Percentiles rank a stretch among this genome's conserved stretches.
Conservation (phyloP, 2,113 vertebrate species). For the Microcebus ravelobensis region DNA sequence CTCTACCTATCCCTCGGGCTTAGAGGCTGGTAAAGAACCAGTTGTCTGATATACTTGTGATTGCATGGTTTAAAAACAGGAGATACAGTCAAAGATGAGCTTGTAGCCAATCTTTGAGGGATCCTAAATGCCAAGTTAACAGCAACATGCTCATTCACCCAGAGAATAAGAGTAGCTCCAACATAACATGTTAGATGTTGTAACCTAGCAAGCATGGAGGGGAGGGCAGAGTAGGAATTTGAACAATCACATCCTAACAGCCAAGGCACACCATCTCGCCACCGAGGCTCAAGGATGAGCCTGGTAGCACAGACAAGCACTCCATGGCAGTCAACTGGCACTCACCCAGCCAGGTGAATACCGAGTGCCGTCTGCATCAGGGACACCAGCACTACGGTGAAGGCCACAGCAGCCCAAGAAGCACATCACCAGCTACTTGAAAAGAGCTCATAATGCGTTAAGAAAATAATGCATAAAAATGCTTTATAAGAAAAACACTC, state of each 20-base stretch:
- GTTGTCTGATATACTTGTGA: neutral
- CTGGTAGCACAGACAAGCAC: neutral
- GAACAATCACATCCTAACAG: neutral
- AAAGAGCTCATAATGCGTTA: neutral
- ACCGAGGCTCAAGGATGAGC: neutral
- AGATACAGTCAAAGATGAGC: neutral
- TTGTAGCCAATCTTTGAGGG: neutral
- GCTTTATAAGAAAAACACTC: neutral
- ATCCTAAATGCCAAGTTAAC: neutral
- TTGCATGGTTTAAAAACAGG: neutral
- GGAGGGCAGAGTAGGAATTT: neutral
- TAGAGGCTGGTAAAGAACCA: neutral
- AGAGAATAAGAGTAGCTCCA: neutral
- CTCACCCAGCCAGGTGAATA: fast-evolving
- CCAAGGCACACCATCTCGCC: too few species aligned
- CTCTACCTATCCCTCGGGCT: neutral
- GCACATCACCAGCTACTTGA: neutral
- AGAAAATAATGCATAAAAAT: neutral
- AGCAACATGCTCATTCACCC: neutral
- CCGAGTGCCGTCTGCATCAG: neutral
- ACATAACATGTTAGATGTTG: neutral
- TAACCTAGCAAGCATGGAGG: neutral
- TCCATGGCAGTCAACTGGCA: neutral
- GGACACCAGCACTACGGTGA: neutral
- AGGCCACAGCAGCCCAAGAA: neutral